Percentiles rank a stretch among this genome's conserved stretches.
These are phyloP conservation scores for Drosophila dunni DNA, from an alignment of 1,140 invertebrate genomes.

Conservation along the genomic window DNA sequence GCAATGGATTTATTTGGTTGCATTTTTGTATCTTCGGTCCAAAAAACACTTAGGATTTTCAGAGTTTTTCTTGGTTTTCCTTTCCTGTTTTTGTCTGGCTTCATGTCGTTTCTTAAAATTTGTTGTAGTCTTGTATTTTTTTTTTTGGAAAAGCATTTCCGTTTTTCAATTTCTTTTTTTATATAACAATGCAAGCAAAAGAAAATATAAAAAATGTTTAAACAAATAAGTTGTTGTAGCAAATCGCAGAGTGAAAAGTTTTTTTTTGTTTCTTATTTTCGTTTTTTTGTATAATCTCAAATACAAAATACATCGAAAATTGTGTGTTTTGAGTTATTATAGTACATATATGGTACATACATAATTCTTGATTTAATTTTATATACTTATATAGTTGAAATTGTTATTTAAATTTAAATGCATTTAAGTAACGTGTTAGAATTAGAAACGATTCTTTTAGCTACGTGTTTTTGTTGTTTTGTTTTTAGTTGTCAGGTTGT, in stretches of 20 bases:
- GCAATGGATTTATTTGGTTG: constrained; percentile 66
- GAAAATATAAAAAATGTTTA: constrained; percentile 56
- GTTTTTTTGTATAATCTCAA: constrained; percentile 67
- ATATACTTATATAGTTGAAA: constrained; percentile 38
- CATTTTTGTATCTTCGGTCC: constrained; percentile 27
- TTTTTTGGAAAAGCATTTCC: neutral
- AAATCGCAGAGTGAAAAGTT: constrained; percentile 52
- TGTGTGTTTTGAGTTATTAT: constrained; percentile 35
- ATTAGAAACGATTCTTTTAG: constrained; percentile 63
- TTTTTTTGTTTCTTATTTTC: neutral
- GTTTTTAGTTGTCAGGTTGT: constrained; percentile 54
- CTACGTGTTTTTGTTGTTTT: constrained; percentile 30
- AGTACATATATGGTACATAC: constrained; percentile 50
- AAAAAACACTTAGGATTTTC: constrained; percentile 33
- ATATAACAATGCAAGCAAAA: constrained; percentile 59
- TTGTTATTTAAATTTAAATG: constrained; percentile 78
- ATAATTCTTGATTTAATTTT: constrained; percentile 53
- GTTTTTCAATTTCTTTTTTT: neutral
- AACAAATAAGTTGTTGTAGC: constrained; percentile 66
- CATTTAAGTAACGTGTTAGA: constrained; percentile 81
- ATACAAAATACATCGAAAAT: constrained; percentile 80
- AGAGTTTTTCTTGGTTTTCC: neutral
- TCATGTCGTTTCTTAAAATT: constrained; percentile 24
- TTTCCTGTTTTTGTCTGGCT: constrained; percentile 6
- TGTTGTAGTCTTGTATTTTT: constrained; percentile 46